phyloP scores from a whole-genome alignment of 2,888 invertebrate species.

The Silvanus unidentatus region DNA sequence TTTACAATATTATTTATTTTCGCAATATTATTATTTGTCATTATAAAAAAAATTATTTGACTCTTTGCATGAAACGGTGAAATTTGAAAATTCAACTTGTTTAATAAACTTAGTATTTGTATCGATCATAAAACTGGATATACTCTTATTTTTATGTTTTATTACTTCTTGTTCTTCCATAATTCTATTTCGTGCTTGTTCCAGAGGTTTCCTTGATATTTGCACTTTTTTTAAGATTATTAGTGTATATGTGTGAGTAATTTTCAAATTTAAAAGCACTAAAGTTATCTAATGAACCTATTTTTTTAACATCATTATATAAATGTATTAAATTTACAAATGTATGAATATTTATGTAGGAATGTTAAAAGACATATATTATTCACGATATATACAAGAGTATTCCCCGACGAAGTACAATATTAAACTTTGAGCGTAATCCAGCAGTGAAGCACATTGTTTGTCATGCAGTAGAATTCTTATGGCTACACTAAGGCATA shows the following conservation, averaged over 20 bases:
- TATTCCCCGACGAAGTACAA: constrained; percentile 18
- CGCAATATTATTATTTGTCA: neutral
- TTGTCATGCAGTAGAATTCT: constrained; percentile 17
- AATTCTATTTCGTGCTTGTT: constrained; percentile 17
- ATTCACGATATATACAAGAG: constrained; percentile 17
- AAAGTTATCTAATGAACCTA: constrained; percentile 19
- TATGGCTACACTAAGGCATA: constrained; percentile 18
- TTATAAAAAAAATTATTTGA: neutral
- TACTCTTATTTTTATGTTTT: too few relatives aligned
- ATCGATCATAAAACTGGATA: too few relatives aligned
- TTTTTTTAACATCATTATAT: constrained; percentile 10
- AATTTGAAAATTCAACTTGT: neutral
- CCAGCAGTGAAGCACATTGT: constrained; percentile 10
- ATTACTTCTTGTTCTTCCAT: neutral
- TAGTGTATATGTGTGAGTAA: too few relatives aligned
- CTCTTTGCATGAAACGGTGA: neutral
- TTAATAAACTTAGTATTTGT: neutral
- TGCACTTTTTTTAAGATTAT: constrained; percentile 15
- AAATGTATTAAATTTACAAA: constrained; percentile 24
- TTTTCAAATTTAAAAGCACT: constrained; percentile 21
- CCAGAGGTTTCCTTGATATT: constrained; percentile 13
- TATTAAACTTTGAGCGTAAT: constrained; percentile 19
- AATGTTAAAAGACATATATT: constrained; percentile 19
- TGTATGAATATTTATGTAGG: too few relatives aligned
- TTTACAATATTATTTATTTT: too few relatives aligned